These are phyloP conservation scores for mouse (Mus musculus) DNA, from an alignment of 2,113 vertebrate genomes.

Conservation along the genomic window GRCm39 chr2:131905501-131906000, in stretches of 20 bases:
- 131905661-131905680: background rate
- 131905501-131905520: background rate
- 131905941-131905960: constrained; percentile 24
- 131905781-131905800: background rate
- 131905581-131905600: background rate
- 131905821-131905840: background rate
- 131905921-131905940: background rate
- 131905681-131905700: background rate
- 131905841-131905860: background rate
- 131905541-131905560: background rate
- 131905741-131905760: background rate
- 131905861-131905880: background rate
- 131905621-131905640: background rate
- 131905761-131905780: background rate
- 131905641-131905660: background rate
- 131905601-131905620: background rate
- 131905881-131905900: background rate
- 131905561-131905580: background rate
- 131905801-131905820: background rate
- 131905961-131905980: background rate
- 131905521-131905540: background rate
- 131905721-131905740: background rate
- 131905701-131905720: background rate
- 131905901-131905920: background rate
- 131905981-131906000: background rate